Evolutionary conservation across 2,888 invertebrate genomes (phyloP), one percentile per base, ranked within the genome.

Genomic region (Drosophila pseudotakahashii): DNA sequence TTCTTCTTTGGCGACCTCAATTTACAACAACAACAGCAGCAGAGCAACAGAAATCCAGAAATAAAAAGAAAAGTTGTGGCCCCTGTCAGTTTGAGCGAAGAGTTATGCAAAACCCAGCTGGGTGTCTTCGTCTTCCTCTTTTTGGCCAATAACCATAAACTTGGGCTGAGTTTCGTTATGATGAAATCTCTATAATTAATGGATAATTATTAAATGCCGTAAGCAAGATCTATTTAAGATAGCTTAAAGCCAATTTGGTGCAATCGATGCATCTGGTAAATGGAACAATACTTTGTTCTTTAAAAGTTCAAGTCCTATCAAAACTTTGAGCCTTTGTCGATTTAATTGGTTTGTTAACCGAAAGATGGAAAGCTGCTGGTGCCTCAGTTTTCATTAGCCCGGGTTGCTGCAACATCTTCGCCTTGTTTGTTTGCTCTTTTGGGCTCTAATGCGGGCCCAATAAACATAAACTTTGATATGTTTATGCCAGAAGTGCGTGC

Each of bases 401-500:
- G 30, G 34, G 26, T 39, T 47, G 62, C 48, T 36, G 62, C 62
- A 63, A 62, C 62, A 62, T 50, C 62, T 42, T 48, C 11, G 41
- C 14, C 23, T 26, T 42, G 54, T 66, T 66, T 47, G 67, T 51
- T 10, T 45, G 3, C 10, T 47, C 26, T 45, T 37, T 7, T 13
- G 26, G 60, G 51, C 50, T 57, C 45, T 67, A 74, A 58, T 77
- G 88, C 73, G 76, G 77, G 72, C 67, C 68, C 51, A 75, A 88
- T 86, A 88, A 84, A 74, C 88, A 84, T 84, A 80, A 84, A 88
- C 76, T 81, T 75, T 73, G 80, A 82, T 80, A 77, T 76, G 78
- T 83, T 83, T 88, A 88, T 88, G 74, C 66, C 77, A 67, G 68
- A 79, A 75, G 48, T 51, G 42, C 66, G 62, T 66, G 54, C 50